phyloP scores from a whole-genome alignment of 1,140 invertebrate genomes.

The Riptortus pedestris region DNA sequence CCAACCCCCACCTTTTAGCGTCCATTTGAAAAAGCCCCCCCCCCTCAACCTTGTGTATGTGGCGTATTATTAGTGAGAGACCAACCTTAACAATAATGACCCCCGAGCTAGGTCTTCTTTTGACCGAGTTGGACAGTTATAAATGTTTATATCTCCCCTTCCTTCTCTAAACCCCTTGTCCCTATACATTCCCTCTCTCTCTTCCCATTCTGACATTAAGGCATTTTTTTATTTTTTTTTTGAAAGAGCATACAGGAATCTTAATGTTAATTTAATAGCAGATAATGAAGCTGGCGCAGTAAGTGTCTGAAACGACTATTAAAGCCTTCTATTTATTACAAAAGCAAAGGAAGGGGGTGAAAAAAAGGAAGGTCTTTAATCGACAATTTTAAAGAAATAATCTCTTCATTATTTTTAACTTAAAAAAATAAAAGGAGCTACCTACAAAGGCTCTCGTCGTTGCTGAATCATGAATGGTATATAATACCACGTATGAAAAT shows the following conservation, averaged over 20 bases:
- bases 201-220: not conserved
- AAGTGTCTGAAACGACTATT: not conserved
- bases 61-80: conserved; percentile 13
- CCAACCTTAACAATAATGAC: conserved; percentile 18
- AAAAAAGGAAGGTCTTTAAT: not conserved
- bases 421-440: too few relatives aligned
- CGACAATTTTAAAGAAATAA: not conserved
- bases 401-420: not conserved
- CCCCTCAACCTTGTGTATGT: too few relatives aligned
- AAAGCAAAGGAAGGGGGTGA: not conserved
- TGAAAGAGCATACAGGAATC: conserved; percentile 2
- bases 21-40: too few relatives aligned
- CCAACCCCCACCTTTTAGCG: too few relatives aligned
- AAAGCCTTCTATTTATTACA: not conserved
- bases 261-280: conserved; percentile 18
- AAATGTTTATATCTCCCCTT: conserved; percentile 5
- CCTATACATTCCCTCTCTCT: not conserved
- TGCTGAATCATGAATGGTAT: too few relatives aligned
- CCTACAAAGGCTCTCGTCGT: too few relatives aligned
- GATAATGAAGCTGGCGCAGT: not conserved
- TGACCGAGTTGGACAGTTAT: conserved; percentile 10
- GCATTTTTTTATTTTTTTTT: conserved; percentile 2
- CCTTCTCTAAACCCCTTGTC: not conserved
- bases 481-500: too few relatives aligned
- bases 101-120: conserved; percentile 3